Conservation (phyloP, 2,797 vertebrate genomes). For the Erpetoichthys calabaricus region DNA sequence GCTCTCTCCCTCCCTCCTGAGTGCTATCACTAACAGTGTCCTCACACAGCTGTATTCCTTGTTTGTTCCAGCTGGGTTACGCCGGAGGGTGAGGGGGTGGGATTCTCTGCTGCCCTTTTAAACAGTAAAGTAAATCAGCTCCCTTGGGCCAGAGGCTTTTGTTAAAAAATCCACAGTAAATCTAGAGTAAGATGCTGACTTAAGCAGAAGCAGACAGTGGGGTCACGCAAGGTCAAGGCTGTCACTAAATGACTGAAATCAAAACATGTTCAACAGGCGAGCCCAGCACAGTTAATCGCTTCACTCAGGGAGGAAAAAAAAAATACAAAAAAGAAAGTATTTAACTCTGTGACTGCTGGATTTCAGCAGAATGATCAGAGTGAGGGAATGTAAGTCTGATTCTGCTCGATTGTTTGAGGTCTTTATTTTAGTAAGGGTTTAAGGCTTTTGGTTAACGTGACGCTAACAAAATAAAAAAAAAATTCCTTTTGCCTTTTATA, state of each 20-base stretch:
- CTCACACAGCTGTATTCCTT: too few relatives aligned
- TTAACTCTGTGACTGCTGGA: conserved; percentile 3
- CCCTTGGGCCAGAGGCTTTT: conserved; percentile 29
- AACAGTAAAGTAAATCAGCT: conserved; percentile 30
- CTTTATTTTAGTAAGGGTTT: too few relatives aligned
- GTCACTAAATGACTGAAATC: conserved; percentile 44
- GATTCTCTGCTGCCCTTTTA: conserved; percentile 36
- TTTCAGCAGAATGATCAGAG: too few relatives aligned
- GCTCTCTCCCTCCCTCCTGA: too few relatives aligned
- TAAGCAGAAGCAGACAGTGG: conserved; percentile 43
- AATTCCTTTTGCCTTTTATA: too few relatives aligned
- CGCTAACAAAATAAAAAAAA: too few relatives aligned
- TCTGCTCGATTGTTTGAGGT: too few relatives aligned
- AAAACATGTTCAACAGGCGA: conserved; percentile 35
- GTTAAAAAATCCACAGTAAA: conserved; percentile 49
- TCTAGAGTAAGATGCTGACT: conserved; percentile 55
- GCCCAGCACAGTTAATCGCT: conserved; percentile 12
- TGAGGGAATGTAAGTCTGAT: too few relatives aligned
- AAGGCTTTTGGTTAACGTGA: too few relatives aligned
- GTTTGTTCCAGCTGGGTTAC: background rate
- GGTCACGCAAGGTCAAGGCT: conserved; percentile 49
- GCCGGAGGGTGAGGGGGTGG: background rate
- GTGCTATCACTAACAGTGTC: too few relatives aligned
- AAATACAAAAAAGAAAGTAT: too few relatives aligned
- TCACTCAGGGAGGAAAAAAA: background rate